Base-by-base conservation (phyloP, 2,113 vertebrate genomes). In the Hippotragus niger region DNA sequence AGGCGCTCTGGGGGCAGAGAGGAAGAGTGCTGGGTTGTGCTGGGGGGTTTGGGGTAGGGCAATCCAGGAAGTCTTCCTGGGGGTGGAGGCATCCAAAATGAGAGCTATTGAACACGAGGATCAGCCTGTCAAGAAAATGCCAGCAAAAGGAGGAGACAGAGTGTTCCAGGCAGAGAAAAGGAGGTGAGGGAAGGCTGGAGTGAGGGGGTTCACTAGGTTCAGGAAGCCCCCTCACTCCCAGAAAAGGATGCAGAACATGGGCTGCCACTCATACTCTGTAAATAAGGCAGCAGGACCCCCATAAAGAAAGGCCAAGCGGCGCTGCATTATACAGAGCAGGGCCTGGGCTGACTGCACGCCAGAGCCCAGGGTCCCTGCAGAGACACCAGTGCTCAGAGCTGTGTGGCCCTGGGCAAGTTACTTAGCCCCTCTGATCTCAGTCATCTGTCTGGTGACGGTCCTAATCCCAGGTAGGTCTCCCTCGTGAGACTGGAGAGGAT, bases 181-280 rank as follows among this genome's bases (percentile, higher is more conserved):
- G 43, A 45, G 8, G 27, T 57, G 31, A 80, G 80, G 47, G 17
- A 76, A 86, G 55, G 10, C 9, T 17, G 7, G 55, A 43, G 6
- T 29, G 17, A 31, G 17, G 36, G 45, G 14, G 50, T 31, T 19
- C 6, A 1, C 2, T 87, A 31, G n/a, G 29, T 33, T 53, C 57
- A n/a, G 15, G 36, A 55, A 83, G 52, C 33, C 6, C 10, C 17
- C 40, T 64, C 0, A 10, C 1, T 23, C 16, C 23, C 5, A 2
- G 23, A 84, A 67, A 50, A 15, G n/a, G 67, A 15, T 0, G 1
- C 9, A 43, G 40, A 36, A 4, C 13, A 0, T 33, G 10, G n/a
- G 27, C 5, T 40, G 29, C 21, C 8, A n/a, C 23, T 87, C 45
- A 15, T 9, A 2, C 7, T 7, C 6, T 74, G 6, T 6, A 33